phyloP scores from a whole-genome alignment of 2,888 invertebrate genomes.

The Drosophila nr. medialis region DNA sequence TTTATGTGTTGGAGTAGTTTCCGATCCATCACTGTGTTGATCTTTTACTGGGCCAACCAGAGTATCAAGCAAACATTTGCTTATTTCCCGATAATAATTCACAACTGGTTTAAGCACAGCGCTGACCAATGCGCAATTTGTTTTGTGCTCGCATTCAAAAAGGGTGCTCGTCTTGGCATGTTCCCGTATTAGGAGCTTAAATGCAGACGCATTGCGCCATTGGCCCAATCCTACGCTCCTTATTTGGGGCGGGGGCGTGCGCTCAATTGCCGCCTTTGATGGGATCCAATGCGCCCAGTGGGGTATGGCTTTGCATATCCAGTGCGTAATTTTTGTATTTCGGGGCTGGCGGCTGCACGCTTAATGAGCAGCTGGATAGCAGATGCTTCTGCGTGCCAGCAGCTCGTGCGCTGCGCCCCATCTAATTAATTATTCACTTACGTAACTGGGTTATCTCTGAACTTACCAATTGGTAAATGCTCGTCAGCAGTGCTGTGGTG shows the following conservation, averaged over 20 bases:
- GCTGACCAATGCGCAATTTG: background rate
- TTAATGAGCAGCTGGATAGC: slow-evolving; percentile 51
- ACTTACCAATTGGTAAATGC: slow-evolving; percentile 84
- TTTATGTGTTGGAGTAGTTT: background rate
- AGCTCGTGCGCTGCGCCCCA: slow-evolving; percentile 69
- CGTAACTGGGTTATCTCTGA: background rate
- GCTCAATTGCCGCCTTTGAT: slow-evolving; percentile 50
- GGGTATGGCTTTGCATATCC: slow-evolving; percentile 85
- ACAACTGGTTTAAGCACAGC: slow-evolving; percentile 32
- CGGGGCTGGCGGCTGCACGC: slow-evolving; percentile 62
- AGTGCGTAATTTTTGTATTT: slow-evolving; percentile 83
- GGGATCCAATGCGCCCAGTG: slow-evolving; percentile 73
- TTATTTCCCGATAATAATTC: slow-evolving; percentile 30
- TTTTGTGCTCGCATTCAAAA: slow-evolving; percentile 12
- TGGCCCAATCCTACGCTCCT: slow-evolving; percentile 48
- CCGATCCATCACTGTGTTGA: background rate
- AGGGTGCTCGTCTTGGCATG: slow-evolving; percentile 79
- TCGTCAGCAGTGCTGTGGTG: slow-evolving; percentile 83
- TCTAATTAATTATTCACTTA: slow-evolving; percentile 21
- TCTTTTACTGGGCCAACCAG: background rate
- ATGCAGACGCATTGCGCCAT: slow-evolving; percentile 80
- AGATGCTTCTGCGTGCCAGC: slow-evolving; percentile 57
- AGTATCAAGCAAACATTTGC: background rate
- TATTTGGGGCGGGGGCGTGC: slow-evolving; percentile 47
- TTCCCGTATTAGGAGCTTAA: slow-evolving; percentile 12